Conservation (phyloP, 2,797 vertebrate species). For the Hoplostethus atlanticus region DNA sequence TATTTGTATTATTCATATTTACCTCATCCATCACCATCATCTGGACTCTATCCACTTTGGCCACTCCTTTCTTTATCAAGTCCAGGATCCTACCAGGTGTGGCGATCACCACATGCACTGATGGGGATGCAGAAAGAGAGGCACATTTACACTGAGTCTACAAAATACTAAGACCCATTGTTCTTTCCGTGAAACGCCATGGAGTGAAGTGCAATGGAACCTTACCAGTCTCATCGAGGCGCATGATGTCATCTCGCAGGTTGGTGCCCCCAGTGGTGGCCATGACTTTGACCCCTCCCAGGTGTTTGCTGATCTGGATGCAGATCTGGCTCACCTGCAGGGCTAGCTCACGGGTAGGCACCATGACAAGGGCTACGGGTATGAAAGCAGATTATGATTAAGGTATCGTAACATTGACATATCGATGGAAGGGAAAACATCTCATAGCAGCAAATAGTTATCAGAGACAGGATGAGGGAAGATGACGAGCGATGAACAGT, state of each 20-base stretch:
- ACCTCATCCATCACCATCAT: conserved; percentile 92
- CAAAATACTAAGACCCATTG: not conserved
- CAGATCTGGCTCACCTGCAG: conserved; percentile 89
- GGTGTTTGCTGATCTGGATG: conserved; percentile 88
- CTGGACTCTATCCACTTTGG: conserved; percentile 86
- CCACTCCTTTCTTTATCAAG: conserved; percentile 88
- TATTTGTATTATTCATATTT: conserved; percentile 16
- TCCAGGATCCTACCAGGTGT: conserved; percentile 88
- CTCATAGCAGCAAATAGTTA: not conserved
- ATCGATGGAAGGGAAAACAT: not conserved
- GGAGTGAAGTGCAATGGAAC: not conserved
- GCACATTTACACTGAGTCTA: not conserved
- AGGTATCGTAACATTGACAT: too few relatives aligned
- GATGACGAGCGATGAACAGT: not conserved
- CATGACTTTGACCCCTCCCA: conserved; percentile 88
- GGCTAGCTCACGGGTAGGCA: conserved; percentile 87
- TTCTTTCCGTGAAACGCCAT: too few relatives aligned
- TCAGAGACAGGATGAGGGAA: not conserved
- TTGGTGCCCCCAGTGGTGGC: conserved; percentile 89
- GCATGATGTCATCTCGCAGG: conserved; percentile 88
- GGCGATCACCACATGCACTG: conserved; percentile 89
- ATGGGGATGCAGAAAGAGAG: not conserved
- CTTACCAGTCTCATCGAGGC: conserved; percentile 86
- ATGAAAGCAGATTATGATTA: not conserved
- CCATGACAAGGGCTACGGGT: conserved; percentile 83